These are phyloP conservation scores for Avahi laniger DNA, from an alignment of 2,797 vertebrate species.

Conservation along the genomic window DNA sequence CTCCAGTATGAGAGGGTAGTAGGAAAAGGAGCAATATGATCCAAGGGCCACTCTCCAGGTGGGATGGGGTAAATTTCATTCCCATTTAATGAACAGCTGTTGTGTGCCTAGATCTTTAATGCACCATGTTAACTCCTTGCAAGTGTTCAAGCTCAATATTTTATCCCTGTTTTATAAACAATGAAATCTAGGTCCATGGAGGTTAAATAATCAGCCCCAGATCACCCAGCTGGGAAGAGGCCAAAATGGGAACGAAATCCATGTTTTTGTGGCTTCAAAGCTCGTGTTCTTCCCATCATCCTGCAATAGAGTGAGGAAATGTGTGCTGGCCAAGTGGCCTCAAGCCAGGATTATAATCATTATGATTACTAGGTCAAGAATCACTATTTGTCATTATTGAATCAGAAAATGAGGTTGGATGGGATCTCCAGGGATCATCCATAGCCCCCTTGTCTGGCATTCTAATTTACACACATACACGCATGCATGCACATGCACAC, in stretches of 20 bases:
- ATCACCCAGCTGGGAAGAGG: background rate
- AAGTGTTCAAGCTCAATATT: background rate
- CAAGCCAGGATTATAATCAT: background rate
- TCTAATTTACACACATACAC: background rate
- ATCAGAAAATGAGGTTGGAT: background rate
- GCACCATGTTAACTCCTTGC: background rate
- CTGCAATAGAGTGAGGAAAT: conserved; percentile 18
- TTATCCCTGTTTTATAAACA: background rate
- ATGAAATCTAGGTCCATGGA: background rate
- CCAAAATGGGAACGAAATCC: background rate
- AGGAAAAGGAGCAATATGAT: background rate
- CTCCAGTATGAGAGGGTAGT: background rate
- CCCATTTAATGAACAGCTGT: background rate
- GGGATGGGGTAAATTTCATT: background rate
- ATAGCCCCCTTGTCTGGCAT: background rate
- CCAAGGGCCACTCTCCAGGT: background rate
- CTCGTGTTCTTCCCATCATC: background rate
- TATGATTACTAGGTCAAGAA: background rate
- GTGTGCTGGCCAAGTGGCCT: background rate
- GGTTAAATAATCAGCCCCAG: background rate
- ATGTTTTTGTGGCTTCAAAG: background rate
- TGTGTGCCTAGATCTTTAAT: background rate
- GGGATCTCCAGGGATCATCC: background rate
- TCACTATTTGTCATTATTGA: background rate
- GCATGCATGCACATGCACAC: background rate